These are phyloP conservation scores for Drosophila bifasciata DNA, from an alignment of 1,140 invertebrate species.

Conservation along the genomic window DNA sequence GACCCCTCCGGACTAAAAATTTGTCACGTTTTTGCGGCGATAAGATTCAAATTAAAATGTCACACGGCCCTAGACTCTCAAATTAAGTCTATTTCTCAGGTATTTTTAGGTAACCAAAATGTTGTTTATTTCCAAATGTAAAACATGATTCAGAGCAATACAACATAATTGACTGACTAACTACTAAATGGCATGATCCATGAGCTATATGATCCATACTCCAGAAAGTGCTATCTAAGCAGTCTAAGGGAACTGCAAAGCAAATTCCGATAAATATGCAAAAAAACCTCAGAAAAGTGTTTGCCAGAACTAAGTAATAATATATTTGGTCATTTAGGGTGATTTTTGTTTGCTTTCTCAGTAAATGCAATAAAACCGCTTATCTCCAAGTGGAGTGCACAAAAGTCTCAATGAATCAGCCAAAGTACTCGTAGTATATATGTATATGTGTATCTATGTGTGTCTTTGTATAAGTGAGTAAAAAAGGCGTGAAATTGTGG, in stretches of 20 bases:
- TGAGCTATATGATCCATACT: too few relatives aligned
- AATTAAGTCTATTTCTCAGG: slow-evolving; percentile 20
- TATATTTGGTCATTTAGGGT: too few relatives aligned
- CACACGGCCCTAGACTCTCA: slow-evolving; percentile 9
- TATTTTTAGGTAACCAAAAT: slow-evolving; percentile 1
- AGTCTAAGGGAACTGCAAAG: too few relatives aligned
- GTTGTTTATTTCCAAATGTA: too few relatives aligned
- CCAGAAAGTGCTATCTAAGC: too few relatives aligned
- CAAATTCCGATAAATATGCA: too few relatives aligned
- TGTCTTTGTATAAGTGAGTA: background rate
- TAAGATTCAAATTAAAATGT: slow-evolving; percentile 22
- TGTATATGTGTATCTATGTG: too few relatives aligned
- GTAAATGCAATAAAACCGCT: background rate
- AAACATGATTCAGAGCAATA: too few relatives aligned
- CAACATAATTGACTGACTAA: too few relatives aligned
- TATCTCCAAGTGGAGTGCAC: background rate
- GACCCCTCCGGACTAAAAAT: background rate
- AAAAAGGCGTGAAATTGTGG: slow-evolving; percentile 44
- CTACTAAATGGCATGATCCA: too few relatives aligned
- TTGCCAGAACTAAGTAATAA: too few relatives aligned
- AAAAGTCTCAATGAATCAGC: slow-evolving; percentile 19
- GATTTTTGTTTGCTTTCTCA: background rate
- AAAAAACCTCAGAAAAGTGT: too few relatives aligned
- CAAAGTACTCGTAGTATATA: background rate
- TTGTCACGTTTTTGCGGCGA: slow-evolving; percentile 7